These are phyloP conservation scores for Sorex fumeus DNA, from an alignment of 2,113 vertebrate species.

Conservation along the genomic window DNA sequence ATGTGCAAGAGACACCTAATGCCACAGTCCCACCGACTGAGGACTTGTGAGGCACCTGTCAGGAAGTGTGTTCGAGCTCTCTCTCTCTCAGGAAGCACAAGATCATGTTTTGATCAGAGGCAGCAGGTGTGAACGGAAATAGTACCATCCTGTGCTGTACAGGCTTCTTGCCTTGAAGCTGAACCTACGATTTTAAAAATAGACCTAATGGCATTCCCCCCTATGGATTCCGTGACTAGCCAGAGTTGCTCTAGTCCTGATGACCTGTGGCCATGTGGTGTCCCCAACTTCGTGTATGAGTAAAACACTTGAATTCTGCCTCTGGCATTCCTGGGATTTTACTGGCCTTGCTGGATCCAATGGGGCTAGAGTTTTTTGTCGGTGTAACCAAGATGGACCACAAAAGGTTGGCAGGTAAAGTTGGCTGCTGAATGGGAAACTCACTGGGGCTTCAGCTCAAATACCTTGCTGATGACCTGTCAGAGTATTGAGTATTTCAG, in stretches of 20 bases:
- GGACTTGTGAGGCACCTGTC: conserved; percentile 15
- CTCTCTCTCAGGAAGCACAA: conserved; percentile 17
- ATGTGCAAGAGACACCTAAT: conserved; percentile 28
- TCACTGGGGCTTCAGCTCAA: not conserved
- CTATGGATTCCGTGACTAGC: conserved; percentile 15
- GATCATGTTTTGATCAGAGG: conserved; percentile 57
- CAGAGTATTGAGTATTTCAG: not conserved
- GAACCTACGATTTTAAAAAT: conserved; percentile 24
- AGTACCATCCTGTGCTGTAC: not conserved
- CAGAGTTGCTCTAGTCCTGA: not conserved
- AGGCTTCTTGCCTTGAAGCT: conserved; percentile 20
- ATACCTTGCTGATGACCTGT: not conserved
- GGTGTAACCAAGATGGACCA: not conserved
- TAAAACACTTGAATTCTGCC: not conserved
- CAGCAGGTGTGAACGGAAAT: conserved; percentile 38
- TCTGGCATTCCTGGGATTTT: conserved; percentile 40
- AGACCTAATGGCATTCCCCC: not conserved
- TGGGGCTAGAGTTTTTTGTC: not conserved
- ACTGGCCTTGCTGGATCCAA: not conserved
- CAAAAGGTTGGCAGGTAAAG: conserved; percentile 12
- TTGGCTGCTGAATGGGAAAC: conserved; percentile 30
- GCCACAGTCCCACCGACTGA: conserved; percentile 30
- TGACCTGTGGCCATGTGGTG: not conserved
- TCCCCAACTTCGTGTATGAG: not conserved
- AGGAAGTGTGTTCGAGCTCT: conserved; percentile 28